Base-by-base conservation (phyloP, 2,797 vertebrate genomes). In the Coranthus polyacanthus region DNA sequence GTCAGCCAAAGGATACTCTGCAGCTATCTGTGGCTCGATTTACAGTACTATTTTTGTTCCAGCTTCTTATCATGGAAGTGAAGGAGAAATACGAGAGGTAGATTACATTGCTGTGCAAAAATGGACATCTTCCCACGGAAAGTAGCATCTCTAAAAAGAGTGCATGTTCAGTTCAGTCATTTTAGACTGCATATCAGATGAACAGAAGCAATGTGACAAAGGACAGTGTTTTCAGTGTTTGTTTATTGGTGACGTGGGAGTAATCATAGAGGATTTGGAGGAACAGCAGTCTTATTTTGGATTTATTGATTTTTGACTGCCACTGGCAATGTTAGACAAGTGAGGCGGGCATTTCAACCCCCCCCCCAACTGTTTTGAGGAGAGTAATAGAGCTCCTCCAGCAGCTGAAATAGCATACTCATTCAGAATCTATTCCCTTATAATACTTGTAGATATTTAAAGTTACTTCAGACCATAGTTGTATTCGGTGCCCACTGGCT, bases 201-300 rank as follows among this genome's bases (percentile, higher is more conserved):
- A 68, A 74, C 6, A 39, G 46, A 56, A 18, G 58, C 21, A 52
- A 21, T 32, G 52, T 60, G 53, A 39, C 51, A 59, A 54, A 82
- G 67, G 73, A 82, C 58, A 39, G 24, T 68, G 68, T 85, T 81
- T 79, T 69, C 50, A 45, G 72, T 57, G 70, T 81, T 85, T 34
- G n/a, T 43, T 61, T 70, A 81, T 71, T 68, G 75, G 69, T 82
- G 73, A 84, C 10, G 57, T 77, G 63, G 70, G 74, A 84, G 80
- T 85, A 82, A 87, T 89, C 50, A 74, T 63, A 64, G 77, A 56
- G 69, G 71, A 83, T 89, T 85, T 81, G 53, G 54, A 76, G 73
- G 52, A 75, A 83, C 78, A 72, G 81, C 56, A n/a, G 74, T 78
- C 57, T 84, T 89, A 85, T 89, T 88, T 87, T 82, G 64, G 78